phyloP scores from a whole-genome alignment of 2,888 invertebrate species.

The Augochlorella aurata region DNA sequence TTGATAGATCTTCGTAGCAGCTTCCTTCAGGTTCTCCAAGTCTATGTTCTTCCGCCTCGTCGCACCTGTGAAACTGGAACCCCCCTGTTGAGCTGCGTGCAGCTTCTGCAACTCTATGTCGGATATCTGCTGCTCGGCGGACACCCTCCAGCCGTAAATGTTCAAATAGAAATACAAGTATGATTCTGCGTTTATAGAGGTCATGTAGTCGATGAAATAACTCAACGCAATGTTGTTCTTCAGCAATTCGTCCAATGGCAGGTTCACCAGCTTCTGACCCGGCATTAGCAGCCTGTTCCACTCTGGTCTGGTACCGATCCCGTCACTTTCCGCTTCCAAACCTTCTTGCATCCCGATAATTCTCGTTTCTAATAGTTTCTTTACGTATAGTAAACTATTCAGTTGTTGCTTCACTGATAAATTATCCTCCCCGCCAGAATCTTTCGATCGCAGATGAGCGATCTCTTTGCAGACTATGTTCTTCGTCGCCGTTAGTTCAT shows the following conservation, averaged over 20 bases:
- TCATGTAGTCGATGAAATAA: slow-evolving; percentile 90
- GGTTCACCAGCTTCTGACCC: slow-evolving; percentile 83
- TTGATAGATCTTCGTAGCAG: slow-evolving; percentile 89
- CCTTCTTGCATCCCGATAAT: slow-evolving; percentile 83
- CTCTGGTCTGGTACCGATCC: slow-evolving; percentile 76
- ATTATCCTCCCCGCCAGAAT: slow-evolving; percentile 93
- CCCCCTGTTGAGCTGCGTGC: slow-evolving; percentile 74
- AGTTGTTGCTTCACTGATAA: slow-evolving; percentile 92
- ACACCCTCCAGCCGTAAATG: slow-evolving; percentile 86
- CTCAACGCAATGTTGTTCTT: slow-evolving; percentile 90
- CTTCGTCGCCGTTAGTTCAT: slow-evolving; percentile 91
- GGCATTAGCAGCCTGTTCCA: slow-evolving; percentile 82
- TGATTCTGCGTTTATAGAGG: slow-evolving; percentile 86
- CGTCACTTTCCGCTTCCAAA: slow-evolving; percentile 82
- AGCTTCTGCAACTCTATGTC: slow-evolving; percentile 83
- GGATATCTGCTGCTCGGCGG: slow-evolving; percentile 88
- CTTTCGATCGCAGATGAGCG: slow-evolving; percentile 90
- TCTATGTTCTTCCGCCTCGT: slow-evolving; percentile 74
- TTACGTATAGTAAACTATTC: slow-evolving; percentile 91
- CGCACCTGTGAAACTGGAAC: slow-evolving; percentile 34
- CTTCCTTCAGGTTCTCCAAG: slow-evolving; percentile 84
- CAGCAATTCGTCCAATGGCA: slow-evolving; percentile 88
- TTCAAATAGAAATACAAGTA: slow-evolving; percentile 91
- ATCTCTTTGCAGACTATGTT: slow-evolving; percentile 92
- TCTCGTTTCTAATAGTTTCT: slow-evolving; percentile 88